A percentile compares a stretch with the other conserved stretches of the same genome.
Evolutionary conservation across 2,113 vertebrate genomes (phyloP).

Genomic region (Notothenia coriiceps): DNA sequence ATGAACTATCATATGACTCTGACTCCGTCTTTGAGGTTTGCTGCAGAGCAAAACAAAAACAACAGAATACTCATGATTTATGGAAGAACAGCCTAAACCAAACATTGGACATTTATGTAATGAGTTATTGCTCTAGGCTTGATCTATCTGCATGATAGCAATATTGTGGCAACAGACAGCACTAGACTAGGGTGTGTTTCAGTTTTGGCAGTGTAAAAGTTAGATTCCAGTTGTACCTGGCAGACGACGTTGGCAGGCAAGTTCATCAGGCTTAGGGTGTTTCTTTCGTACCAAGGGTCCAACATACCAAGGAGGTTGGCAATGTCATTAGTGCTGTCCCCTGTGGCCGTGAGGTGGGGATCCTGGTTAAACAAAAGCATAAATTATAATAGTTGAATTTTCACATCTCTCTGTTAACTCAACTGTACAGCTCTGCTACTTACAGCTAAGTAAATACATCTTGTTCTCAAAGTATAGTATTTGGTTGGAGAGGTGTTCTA

Average conservation of each 20-base stretch:
- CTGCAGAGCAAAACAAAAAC: slow-evolving; percentile 36
- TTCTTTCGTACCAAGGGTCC: slow-evolving; percentile 97
- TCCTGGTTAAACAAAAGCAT: slow-evolving; percentile 63
- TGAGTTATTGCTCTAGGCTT: background rate
- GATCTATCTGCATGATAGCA: background rate
- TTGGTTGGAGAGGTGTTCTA: background rate
- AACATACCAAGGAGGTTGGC: slow-evolving; percentile 95
- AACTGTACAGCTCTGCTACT: background rate
- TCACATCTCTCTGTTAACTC: background rate
- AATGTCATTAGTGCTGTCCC: slow-evolving; percentile 93
- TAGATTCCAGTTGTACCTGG: slow-evolving; percentile 83
- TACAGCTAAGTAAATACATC: background rate
- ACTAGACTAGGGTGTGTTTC: background rate
- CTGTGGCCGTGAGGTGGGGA: slow-evolving; percentile 41
- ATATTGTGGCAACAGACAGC: background rate
- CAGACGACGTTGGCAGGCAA: slow-evolving; percentile 90
- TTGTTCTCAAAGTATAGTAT: background rate
- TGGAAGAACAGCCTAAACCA: background rate
- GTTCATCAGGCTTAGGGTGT: slow-evolving; percentile 91
- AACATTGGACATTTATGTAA: background rate
- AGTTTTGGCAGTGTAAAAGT: background rate
- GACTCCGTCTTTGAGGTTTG: slow-evolving; percentile 89
- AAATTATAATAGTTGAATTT: background rate
- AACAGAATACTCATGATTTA: background rate
- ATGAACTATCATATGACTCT: slow-evolving; percentile 70